phyloP scores from a whole-genome alignment of 1,140 invertebrate genomes.

The Papilio polyxenes region DNA sequence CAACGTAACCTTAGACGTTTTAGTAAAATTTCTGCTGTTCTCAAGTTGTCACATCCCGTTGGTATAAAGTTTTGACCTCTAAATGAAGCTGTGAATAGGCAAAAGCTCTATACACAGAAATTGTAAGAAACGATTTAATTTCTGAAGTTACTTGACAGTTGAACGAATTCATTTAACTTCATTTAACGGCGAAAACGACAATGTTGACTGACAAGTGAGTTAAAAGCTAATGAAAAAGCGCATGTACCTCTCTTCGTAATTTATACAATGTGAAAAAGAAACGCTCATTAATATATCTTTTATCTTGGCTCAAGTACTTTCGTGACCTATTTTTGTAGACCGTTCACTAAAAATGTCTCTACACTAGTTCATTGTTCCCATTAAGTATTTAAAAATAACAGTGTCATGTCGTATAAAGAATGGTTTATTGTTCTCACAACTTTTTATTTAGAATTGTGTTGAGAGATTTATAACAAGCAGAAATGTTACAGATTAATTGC shows the following conservation, averaged over 20 bases:
- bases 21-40: neutral
- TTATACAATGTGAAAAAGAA: neutral
- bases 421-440: neutral
- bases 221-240: neutral
- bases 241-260: neutral
- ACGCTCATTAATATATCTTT: neutral
- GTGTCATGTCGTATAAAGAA: conserved; percentile 1
- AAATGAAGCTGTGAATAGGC: neutral
- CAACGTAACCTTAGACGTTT: neutral
- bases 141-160: neutral
- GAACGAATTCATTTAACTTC: neutral
- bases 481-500: neutral
- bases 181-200: neutral
- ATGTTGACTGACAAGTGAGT: neutral
- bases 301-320: neutral
- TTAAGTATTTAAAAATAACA: conserved; percentile 15
- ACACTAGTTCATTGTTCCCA: neutral
- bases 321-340: conserved; percentile 5
- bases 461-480: neutral
- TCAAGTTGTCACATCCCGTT: neutral
- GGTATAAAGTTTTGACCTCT: neutral
- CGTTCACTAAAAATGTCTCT: neutral
- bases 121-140: neutral
- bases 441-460: neutral
- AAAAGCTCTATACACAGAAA: neutral